Conservation (phyloP, 1,140 invertebrate genomes). For the Listronotus oregonensis region DNA sequence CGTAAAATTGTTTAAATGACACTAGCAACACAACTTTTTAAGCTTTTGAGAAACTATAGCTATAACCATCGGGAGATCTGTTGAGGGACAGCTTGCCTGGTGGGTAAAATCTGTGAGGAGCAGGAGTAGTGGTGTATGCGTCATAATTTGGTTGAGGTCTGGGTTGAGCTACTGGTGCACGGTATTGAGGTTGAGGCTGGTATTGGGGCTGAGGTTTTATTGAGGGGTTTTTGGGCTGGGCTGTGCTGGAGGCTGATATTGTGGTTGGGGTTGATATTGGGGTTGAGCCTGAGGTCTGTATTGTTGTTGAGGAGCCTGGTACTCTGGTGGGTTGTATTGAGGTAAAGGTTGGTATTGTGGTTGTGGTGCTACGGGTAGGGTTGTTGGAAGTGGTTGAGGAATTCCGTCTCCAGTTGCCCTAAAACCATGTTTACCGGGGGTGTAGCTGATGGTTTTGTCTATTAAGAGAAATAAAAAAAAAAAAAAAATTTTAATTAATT, state of each 20-base stretch:
- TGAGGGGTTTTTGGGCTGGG: slow-evolving; percentile 60
- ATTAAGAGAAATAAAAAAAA: slow-evolving; percentile 36
- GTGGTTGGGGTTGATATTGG: slow-evolving; percentile 59
- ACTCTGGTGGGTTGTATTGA: slow-evolving; percentile 67
- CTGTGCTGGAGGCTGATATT: slow-evolving; percentile 62
- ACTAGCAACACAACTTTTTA: slow-evolving; percentile 17
- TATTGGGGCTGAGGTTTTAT: slow-evolving; percentile 57
- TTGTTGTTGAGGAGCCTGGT: slow-evolving; percentile 58
- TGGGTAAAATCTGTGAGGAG: slow-evolving; percentile 74
- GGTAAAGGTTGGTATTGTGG: slow-evolving; percentile 63
- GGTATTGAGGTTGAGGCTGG: slow-evolving; percentile 55
- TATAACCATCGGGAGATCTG: slow-evolving; percentile 75
- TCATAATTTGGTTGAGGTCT: slow-evolving; percentile 40
- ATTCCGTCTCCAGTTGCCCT: slow-evolving; percentile 79
- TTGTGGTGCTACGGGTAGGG: slow-evolving; percentile 65
- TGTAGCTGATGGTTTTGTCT: slow-evolving; percentile 79
- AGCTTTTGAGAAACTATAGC: slow-evolving; percentile 31
- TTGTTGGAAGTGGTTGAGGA: slow-evolving; percentile 69
- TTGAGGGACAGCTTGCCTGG: slow-evolving; percentile 82
- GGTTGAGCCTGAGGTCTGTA: slow-evolving; percentile 55
- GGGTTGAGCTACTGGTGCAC: slow-evolving; percentile 55
- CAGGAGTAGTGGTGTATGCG: slow-evolving; percentile 63
- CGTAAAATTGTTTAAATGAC: neutral
- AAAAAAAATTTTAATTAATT: too few relatives aligned
- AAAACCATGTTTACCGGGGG: slow-evolving; percentile 83